phyloP scores from a whole-genome alignment of 2,113 vertebrate species.

The Hippolais icterina region DNA sequence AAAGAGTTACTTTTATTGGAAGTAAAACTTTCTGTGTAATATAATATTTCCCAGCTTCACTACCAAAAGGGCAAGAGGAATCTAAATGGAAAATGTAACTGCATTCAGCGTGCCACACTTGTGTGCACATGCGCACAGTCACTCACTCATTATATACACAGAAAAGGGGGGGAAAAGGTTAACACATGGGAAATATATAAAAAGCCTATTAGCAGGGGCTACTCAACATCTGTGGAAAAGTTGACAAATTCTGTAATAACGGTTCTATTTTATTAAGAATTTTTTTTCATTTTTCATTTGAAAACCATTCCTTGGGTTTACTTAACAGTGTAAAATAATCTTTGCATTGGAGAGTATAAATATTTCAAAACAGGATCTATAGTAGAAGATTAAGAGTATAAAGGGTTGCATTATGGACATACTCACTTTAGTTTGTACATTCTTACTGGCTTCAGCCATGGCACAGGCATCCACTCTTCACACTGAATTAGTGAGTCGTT shows the following conservation, averaged over 20 bases:
- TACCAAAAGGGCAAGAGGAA: conserved; percentile 24
- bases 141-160: not conserved
- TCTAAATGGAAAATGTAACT: conserved; percentile 58
- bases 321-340: not conserved
- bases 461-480: not conserved
- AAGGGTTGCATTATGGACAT: not conserved
- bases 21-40: conserved; percentile 66
- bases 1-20: conserved; percentile 58
- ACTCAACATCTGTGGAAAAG: conserved; percentile 46
- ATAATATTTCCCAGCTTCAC: conserved; percentile 59
- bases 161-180: not conserved
- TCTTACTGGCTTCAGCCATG: not conserved
- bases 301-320: not conserved
- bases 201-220: conserved; percentile 11
- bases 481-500: not conserved
- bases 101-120: not conserved
- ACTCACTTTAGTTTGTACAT: not conserved
- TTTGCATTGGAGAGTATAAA: not conserved
- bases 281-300: not conserved
- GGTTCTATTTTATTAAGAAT: not conserved
- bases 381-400: not conserved
- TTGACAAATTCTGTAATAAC: conserved; percentile 27
- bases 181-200: conserved; percentile 26
- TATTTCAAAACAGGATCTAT: not conserved
- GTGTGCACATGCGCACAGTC: not conserved